These are phyloP conservation scores for Ploceus nigricollis DNA, from an alignment of 2,113 vertebrate genomes.

Conservation along the genomic window DNA sequence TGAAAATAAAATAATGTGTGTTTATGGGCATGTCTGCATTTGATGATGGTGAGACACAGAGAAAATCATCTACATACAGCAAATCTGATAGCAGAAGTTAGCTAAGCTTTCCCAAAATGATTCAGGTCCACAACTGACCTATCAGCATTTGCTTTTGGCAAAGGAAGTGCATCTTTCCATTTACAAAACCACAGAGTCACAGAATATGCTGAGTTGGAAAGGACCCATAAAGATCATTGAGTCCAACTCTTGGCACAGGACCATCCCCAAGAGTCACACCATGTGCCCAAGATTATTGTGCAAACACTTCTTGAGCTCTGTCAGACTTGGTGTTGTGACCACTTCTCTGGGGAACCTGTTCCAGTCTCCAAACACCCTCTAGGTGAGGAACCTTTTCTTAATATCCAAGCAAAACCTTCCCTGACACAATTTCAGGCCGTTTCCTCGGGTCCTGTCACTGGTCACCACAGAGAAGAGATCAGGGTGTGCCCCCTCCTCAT, in stretches of 20 bases:
- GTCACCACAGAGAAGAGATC: not conserved
- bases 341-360: not conserved
- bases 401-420: not conserved
- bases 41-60: not conserved
- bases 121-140: not conserved
- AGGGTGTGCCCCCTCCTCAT: not conserved
- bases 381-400: not conserved
- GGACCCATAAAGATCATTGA: fast-evolving
- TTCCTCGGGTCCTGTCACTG: no score
- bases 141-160: not conserved
- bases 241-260: not conserved
- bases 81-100: not conserved
- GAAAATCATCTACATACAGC: not conserved
- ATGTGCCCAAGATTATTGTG: no score
- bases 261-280: not conserved
- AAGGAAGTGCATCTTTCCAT: not conserved
- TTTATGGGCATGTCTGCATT: not conserved
- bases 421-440: not conserved
- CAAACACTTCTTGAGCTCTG: not conserved
- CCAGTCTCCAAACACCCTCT: fast-evolving
- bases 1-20: not conserved
- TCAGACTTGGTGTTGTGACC: not conserved
- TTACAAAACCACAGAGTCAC: not conserved
- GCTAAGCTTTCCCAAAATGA: not conserved
- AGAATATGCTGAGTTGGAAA: not conserved